Percentiles rank a stretch among this genome's conserved stretches.
Conservation (phyloP, 2,113 vertebrate species). For the Syngnathus floridae region DNA sequence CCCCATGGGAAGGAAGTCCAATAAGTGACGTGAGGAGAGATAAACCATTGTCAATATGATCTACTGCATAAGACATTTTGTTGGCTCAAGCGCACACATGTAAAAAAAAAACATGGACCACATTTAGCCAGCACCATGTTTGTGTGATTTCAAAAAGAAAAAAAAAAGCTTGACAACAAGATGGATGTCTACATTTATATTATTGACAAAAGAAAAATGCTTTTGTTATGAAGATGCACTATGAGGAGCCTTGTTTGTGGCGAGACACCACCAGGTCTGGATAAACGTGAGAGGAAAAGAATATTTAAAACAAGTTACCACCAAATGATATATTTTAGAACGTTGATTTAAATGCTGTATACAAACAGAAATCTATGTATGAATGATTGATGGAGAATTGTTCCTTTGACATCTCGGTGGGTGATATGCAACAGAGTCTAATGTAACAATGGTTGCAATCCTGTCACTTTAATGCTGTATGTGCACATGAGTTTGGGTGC, state of each 20-base stretch:
- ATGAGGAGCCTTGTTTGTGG: constrained; percentile 36
- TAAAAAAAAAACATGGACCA: constrained; percentile 47
- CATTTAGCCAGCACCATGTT: constrained; percentile 52
- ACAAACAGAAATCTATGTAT: constrained; percentile 55
- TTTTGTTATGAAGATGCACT: constrained; percentile 46
- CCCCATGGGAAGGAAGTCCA: constrained; percentile 73
- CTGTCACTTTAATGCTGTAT: constrained; percentile 76
- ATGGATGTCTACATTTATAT: constrained; percentile 28
- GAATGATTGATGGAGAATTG: constrained; percentile 21
- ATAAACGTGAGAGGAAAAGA: constrained; percentile 21
- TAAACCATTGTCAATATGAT: constrained; percentile 31
- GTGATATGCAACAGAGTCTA: constrained; percentile 71
- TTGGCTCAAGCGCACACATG: not conserved
- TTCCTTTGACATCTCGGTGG: not conserved
- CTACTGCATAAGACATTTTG: constrained; percentile 33
- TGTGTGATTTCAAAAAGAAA: constrained; percentile 4
- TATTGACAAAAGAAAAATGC: constrained; percentile 5
- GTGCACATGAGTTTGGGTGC: constrained; percentile 69
- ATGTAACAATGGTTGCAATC: constrained; percentile 67
- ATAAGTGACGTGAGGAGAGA: constrained; percentile 8
- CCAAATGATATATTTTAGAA: constrained; percentile 43
- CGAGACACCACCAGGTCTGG: constrained; percentile 40
- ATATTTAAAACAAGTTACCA: constrained; percentile 19
- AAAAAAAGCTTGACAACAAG: constrained; percentile 14
- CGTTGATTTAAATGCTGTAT: constrained; percentile 63